Base-by-base conservation (phyloP, 2,888 invertebrate genomes). In the Tricholauxania praeusta region DNA sequence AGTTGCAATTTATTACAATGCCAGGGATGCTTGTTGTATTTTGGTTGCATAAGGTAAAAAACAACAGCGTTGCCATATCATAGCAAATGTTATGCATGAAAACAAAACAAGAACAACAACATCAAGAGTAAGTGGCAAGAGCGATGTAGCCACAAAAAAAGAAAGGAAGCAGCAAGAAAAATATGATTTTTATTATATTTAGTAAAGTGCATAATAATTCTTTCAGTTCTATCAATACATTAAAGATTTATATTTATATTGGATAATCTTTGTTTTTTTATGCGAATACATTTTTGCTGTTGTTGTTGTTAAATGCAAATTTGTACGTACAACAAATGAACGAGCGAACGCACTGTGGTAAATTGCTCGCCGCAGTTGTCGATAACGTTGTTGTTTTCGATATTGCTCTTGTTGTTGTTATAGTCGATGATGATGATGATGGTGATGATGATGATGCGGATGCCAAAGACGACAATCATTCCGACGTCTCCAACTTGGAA, bases 201-300 rank as follows among this genome's bases (percentile, higher is more conserved):
- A 80, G 80, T 80, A 79, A 81, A 80, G 78, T 83, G 81, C 81
- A 83, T 83, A 84, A 84, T 84, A 84, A 84, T 83, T 85, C 85
- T 82, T 81, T 73, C 49, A 22, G 14, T 12, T 57, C 28, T 57
- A 28, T 57, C 12, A 22, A 57, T 28, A 15, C 12, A 15, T 57
- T 15, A 57, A 57, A 57, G 28, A 48, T 62, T 32, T 22, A 57
- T 57, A 57, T 19, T 47, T 64, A 57, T 59, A n/a, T 65, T 77
- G 72, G 77, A 74, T 79, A 75, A 78, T 74, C 74, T 75, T 77
- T 76, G 74, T 79, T 77, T 6, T 17, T 39, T 72, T 76, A 72
- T 75, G 76, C 59, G 12, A 67, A 51, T 62, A 7, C n/a, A 39
- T 28, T 17, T 55, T 8, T 17, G 73, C 52, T 52, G 52, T 12